phyloP scores from a whole-genome alignment of 2,113 vertebrate genomes.

The Indri indri region DNA sequence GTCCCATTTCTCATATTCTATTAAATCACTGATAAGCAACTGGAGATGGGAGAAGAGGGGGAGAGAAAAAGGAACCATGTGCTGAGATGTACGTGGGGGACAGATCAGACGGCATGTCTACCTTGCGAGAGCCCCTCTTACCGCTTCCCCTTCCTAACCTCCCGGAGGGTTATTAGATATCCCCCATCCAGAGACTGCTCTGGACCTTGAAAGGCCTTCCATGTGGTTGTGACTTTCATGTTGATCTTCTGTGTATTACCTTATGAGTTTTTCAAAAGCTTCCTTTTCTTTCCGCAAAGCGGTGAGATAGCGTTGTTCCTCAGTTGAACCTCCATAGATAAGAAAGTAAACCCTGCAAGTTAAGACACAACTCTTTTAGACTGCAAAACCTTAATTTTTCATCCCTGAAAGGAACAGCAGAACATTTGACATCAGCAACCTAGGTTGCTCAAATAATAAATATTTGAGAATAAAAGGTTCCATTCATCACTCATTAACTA shows the following conservation, averaged over 20 bases:
- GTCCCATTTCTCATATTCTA: not conserved
- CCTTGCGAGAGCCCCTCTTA: too few species aligned
- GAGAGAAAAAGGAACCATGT: not conserved
- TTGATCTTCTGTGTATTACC: constrained; percentile 80
- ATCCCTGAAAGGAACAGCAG: not conserved
- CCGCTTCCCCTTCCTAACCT: not conserved
- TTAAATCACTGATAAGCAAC: not conserved
- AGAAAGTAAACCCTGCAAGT: constrained; percentile 95
- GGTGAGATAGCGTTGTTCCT: constrained; percentile 97
- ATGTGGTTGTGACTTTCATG: accelerated
- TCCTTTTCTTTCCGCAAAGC: constrained; percentile 94
- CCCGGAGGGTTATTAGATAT: not conserved
- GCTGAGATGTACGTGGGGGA: accelerated
- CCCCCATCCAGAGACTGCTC: not conserved
- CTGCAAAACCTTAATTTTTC: not conserved
- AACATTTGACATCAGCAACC: not conserved
- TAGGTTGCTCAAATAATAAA: not conserved
- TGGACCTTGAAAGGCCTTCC: not conserved
- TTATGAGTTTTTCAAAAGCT: constrained; percentile 97
- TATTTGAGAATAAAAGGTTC: constrained; percentile 39
- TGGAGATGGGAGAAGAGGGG: not conserved
- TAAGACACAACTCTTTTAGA: constrained; percentile 28
- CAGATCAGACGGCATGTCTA: too few species aligned
- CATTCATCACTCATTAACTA: not conserved
- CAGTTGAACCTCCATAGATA: constrained; percentile 96